These are phyloP conservation scores for Kryptolebias ocellatus DNA, from an alignment of 2,797 vertebrate species.

Conservation along the genomic window DNA sequence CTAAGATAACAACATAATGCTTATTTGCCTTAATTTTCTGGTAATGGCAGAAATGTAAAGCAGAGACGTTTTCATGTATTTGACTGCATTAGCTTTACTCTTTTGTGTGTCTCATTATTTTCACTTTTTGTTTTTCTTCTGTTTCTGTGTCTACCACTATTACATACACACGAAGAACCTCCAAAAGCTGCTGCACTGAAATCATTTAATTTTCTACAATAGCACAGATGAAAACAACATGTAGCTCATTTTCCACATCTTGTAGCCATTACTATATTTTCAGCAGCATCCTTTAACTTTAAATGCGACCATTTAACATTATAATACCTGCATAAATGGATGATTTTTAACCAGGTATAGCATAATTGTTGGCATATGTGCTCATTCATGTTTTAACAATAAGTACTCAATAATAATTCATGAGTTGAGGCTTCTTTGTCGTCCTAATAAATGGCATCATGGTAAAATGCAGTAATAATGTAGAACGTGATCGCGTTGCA, in stretches of 20 bases:
- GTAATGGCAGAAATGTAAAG: constrained; percentile 13
- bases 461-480: neutral
- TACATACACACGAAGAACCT: neutral
- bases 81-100: constrained; percentile 28
- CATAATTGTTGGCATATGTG: neutral
- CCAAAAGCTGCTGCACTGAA: constrained; percentile 25
- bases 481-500: no score
- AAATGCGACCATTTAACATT: neutral
- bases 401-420: neutral
- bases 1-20: constrained; percentile 42
- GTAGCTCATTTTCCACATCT: constrained; percentile 9
- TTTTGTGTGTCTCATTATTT: constrained; percentile 52
- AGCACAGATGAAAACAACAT: constrained; percentile 21
- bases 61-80: constrained; percentile 19
- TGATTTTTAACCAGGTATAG: no score
- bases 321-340: neutral
- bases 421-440: neutral
- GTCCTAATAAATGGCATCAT: neutral
- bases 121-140: constrained; percentile 36
- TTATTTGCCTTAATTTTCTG: constrained; percentile 30
- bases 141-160: constrained; percentile 21
- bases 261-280: neutral
- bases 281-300: neutral
- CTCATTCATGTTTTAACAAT: neutral
- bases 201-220: constrained; percentile 21